Conservation (phyloP, 1,140 invertebrate species). For the Tribolium madens region DNA sequence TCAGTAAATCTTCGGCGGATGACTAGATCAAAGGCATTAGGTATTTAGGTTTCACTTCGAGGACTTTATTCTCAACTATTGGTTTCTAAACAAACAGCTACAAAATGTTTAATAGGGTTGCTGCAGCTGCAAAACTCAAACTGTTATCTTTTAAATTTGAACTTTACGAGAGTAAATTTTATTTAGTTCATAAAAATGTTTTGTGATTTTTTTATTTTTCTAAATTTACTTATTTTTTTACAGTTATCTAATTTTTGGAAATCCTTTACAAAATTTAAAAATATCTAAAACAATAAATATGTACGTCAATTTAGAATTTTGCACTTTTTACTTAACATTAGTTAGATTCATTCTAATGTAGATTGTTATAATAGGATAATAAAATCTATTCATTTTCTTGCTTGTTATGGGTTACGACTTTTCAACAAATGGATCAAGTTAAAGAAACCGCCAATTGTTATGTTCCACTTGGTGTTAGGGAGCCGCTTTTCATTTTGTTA, state of each 20-base stretch:
- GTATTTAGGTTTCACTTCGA: not conserved
- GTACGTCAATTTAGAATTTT: no score
- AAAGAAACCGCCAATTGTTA: slow-evolving; percentile 25
- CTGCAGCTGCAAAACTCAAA: no score
- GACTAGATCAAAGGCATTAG: not conserved
- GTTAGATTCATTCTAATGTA: no score
- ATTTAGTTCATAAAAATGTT: no score
- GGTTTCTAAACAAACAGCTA: not conserved
- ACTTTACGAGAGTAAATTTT: not conserved
- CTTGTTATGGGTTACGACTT: not conserved
- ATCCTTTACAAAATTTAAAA: no score
- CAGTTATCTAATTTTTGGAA: no score
- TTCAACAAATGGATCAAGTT: slow-evolving; percentile 28
- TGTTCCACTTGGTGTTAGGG: slow-evolving; percentile 11
- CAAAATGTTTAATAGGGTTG: not conserved
- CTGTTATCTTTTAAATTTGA: not conserved
- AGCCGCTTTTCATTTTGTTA: slow-evolving; percentile 27
- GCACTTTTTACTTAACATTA: no score
- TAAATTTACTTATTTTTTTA: no score
- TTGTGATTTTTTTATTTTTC: no score
- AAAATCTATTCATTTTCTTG: not conserved
- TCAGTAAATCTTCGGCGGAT: not conserved
- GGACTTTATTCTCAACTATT: not conserved
- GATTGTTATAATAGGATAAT: not conserved
- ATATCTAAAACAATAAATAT: no score